Evolutionary conservation across 2,888 invertebrate species (phyloP).

Genomic region (Pristionchus mayeri): DNA sequence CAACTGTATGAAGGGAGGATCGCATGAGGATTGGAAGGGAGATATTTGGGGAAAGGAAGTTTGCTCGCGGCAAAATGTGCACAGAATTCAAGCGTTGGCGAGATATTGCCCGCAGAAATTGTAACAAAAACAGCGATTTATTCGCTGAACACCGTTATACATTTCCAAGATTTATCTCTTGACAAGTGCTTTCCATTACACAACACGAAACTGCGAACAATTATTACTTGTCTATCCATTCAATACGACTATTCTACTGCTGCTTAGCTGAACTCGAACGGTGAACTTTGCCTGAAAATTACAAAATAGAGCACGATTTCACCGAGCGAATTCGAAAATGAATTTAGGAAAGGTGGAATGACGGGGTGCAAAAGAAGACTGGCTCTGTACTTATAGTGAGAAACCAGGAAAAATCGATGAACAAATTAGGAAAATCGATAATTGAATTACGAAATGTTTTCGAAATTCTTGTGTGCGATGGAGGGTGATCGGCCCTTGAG

Average conservation of each 20-base stretch:
- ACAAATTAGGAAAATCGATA: background rate
- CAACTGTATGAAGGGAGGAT: no score
- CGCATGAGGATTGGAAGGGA: no score
- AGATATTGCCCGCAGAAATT: no score
- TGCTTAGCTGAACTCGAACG: background rate
- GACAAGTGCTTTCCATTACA: slow-evolving; percentile 20
- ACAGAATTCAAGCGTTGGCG: no score
- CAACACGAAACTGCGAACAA: slow-evolving; percentile 24
- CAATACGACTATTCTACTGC: background rate
- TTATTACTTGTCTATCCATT: background rate
- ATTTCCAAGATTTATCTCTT: slow-evolving; percentile 41
- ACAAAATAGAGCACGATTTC: background rate
- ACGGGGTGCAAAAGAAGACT: background rate
- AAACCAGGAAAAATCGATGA: background rate
- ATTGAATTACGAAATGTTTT: background rate
- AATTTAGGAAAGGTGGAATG: slow-evolving; percentile 1
- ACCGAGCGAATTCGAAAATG: slow-evolving; percentile 22
- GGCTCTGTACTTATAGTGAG: background rate
- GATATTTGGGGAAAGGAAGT: no score
- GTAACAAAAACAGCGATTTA: no score
- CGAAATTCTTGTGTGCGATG: background rate
- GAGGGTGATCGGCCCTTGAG: slow-evolving; percentile 55
- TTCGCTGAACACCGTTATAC: no score
- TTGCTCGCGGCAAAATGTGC: no score
- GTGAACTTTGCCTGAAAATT: background rate